Percentiles rank a stretch among this genome's conserved stretches.
These are phyloP conservation scores for Lordiphosa fenestrarum DNA, from an alignment of 2,888 invertebrate genomes.

Conservation along the genomic window DNA sequence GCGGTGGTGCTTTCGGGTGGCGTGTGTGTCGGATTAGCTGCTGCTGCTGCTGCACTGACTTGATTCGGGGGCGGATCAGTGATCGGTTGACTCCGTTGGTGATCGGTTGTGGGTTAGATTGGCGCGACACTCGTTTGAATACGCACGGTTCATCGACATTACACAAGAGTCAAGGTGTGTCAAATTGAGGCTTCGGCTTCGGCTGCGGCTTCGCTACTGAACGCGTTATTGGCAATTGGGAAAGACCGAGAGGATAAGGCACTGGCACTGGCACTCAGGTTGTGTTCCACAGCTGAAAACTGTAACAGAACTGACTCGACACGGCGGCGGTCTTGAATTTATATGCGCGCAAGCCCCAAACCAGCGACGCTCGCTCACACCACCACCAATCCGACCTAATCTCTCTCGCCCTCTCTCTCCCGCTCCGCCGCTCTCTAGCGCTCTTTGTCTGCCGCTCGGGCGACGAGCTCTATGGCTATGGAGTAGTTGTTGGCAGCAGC, in stretches of 20 bases:
- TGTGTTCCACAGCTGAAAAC: constrained; percentile 78
- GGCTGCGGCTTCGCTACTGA: constrained; percentile 8
- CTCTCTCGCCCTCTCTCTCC: constrained; percentile 6
- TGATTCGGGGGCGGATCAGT: neutral
- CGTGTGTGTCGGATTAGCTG: constrained; percentile 5
- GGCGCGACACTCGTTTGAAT: constrained; percentile 54
- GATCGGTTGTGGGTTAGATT: constrained; percentile 32
- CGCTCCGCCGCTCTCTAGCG: constrained; percentile 5
- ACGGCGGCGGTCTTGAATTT: constrained; percentile 63
- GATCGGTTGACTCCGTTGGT: constrained; percentile 21
- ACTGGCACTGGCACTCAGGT: constrained; percentile 46
- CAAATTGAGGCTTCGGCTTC: constrained; percentile 25
- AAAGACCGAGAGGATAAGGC: constrained; percentile 11
- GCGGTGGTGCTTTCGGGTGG: too few relatives aligned
- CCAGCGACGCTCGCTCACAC: constrained; percentile 5
- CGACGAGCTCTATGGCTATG: constrained; percentile 5
- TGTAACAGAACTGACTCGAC: constrained; percentile 76
- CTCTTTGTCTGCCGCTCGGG: too few relatives aligned
- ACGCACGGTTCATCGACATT: constrained; percentile 72
- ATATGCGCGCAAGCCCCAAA: constrained; percentile 49
- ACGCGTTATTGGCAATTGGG: constrained; percentile 32
- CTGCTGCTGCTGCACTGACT: too few relatives aligned
- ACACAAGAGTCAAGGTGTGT: constrained; percentile 61
- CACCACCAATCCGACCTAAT: neutral
- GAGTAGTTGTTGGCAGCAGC: constrained; percentile 27